phyloP scores from a whole-genome alignment of 2,888 invertebrate species.

The Hirtodrosophila cameraria region DNA sequence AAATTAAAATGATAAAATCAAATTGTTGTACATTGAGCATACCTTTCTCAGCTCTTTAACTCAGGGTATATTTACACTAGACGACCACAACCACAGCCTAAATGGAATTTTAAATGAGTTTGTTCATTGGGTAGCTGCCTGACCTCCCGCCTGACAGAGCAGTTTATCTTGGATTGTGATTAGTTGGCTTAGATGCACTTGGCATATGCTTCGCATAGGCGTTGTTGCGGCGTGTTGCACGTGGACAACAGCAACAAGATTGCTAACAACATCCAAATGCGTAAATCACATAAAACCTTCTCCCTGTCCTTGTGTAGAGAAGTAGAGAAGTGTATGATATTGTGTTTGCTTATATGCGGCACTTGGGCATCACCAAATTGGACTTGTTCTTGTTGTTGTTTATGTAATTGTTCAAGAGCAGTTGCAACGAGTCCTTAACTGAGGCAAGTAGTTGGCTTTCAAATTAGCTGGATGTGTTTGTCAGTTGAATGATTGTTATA shows the following conservation, averaged over 20 bases:
- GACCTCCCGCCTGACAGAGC: constrained; percentile 16
- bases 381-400: not conserved
- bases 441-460: no score
- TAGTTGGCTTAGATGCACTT: constrained; percentile 38
- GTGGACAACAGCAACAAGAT: constrained; percentile 41
- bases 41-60: not conserved
- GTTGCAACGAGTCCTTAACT: not conserved
- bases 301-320: constrained; percentile 10
- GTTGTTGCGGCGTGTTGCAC: constrained; percentile 32
- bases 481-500: no score
- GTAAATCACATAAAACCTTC: constrained; percentile 51
- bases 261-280: constrained; percentile 37
- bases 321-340: constrained; percentile 5
- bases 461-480: no score
- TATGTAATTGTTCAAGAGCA: not conserved
- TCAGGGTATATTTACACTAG: constrained; percentile 18
- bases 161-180: constrained; percentile 47
- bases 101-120: constrained; percentile 54
- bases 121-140: constrained; percentile 24
- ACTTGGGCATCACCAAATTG: constrained; percentile 23
- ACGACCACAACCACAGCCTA: constrained; percentile 25
- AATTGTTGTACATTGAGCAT: no score
- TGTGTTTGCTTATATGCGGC: constrained; percentile 39
- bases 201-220: constrained; percentile 27
- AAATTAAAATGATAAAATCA: no score